Conservation (phyloP, 2,113 vertebrate species). For the Anguilla japonica region DNA sequence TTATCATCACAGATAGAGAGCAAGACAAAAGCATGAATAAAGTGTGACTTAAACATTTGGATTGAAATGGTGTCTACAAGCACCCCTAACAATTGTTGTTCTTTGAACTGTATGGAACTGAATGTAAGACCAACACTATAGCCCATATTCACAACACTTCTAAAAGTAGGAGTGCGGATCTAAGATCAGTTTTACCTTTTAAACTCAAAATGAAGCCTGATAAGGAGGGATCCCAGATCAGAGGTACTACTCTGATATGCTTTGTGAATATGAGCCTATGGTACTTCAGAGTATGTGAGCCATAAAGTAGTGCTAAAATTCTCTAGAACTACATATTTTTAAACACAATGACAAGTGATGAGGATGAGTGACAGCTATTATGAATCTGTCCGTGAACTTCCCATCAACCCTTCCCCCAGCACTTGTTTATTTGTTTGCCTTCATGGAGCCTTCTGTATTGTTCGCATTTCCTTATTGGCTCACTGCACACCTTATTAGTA, state of each 20-base stretch:
- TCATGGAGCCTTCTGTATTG: slow-evolving; percentile 24
- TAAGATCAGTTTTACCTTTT: no score
- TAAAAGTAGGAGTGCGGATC: no score
- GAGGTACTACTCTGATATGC: no score
- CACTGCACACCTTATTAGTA: slow-evolving; percentile 27
- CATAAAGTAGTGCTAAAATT: slow-evolving; percentile 6
- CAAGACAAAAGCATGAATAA: not conserved
- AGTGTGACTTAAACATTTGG: not conserved
- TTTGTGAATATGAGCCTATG: no score
- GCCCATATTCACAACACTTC: no score
- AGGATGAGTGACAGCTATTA: slow-evolving; percentile 34
- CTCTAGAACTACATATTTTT: not conserved
- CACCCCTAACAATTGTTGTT: not conserved
- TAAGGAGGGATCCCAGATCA: no score
- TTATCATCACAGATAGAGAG: not conserved
- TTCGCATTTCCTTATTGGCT: slow-evolving; percentile 37
- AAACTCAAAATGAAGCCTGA: no score
- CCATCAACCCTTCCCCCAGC: not conserved
- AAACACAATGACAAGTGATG: not conserved
- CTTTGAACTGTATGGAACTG: no score
- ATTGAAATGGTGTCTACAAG: not conserved
- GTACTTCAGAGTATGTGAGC: no score
- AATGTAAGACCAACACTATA: not conserved
- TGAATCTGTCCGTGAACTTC: slow-evolving; percentile 29
- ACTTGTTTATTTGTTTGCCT: slow-evolving; percentile 11